phyloP scores from a whole-genome alignment of 2,888 invertebrate species.

The Sepioteuthis lessoniana region DNA sequence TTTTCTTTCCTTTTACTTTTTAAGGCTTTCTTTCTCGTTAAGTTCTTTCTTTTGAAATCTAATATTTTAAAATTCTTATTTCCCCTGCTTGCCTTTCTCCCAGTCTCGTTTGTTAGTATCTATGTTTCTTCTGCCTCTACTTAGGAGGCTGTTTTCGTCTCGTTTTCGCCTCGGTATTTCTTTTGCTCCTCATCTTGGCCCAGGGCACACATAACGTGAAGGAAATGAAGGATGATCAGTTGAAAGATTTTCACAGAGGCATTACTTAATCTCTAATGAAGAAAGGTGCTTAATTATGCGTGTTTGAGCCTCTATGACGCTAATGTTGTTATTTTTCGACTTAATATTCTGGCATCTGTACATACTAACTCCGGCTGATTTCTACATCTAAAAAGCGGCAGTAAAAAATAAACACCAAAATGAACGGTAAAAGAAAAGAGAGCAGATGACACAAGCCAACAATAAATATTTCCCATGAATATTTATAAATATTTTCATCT shows the following conservation, averaged over 20 bases:
- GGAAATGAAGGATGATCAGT: not conserved
- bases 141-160: not conserved
- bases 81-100: no score
- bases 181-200: not conserved
- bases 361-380: not conserved
- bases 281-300: not conserved
- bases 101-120: no score
- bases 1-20: no score
- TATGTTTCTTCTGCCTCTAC: no score
- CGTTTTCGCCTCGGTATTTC: not conserved
- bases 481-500: no score
- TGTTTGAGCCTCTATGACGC: not conserved
- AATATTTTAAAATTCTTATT: no score
- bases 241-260: not conserved
- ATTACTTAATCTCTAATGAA: not conserved
- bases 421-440: no score
- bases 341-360: not conserved
- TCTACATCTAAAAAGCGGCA: not conserved
- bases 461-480: no score
- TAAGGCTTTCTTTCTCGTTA: no score
- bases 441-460: no score
- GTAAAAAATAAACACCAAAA: not conserved
- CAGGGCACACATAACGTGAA: not conserved
- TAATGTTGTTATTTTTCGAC: not conserved
- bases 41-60: no score